A percentile compares a stretch with the other conserved stretches of the same genome.
phyloP scores from a whole-genome alignment of 2,113 vertebrate genomes.

The Perca schrenkii region DNA sequence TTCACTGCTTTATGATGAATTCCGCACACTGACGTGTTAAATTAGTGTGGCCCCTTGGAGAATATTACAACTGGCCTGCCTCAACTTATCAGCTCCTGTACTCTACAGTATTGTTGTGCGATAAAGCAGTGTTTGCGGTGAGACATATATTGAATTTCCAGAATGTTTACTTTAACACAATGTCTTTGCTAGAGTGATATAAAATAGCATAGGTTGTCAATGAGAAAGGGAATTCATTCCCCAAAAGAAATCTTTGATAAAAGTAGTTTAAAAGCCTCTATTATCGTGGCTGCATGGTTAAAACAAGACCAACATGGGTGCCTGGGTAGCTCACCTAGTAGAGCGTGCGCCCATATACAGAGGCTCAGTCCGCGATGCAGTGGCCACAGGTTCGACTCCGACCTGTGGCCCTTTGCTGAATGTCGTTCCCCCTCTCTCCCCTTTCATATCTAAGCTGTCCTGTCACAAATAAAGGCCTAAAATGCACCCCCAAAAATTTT shows the following conservation, averaged over 20 bases:
- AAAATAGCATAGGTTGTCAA: neutral
- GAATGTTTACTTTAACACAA: neutral
- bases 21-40: neutral
- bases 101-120: neutral
- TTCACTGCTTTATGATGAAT: slow-evolving; percentile 12
- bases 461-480: no score
- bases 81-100: slow-evolving; percentile 14
- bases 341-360: no score
- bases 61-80: slow-evolving; percentile 1
- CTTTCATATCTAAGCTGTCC: no score
- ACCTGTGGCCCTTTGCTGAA: no score
- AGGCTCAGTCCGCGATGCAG: no score
- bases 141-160: slow-evolving; percentile 5
- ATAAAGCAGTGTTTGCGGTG: neutral
- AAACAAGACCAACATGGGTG: neutral
- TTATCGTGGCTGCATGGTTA: neutral
- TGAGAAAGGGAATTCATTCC: neutral
- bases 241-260: neutral
- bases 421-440: no score
- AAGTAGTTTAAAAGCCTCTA: neutral
- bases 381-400: no score
- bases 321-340: no score
- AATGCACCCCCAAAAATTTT: neutral
- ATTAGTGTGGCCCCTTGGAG: neutral
- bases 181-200: neutral